phyloP scores from a whole-genome alignment of 1,140 invertebrate species.

The Ruditapes philippinarum region DNA sequence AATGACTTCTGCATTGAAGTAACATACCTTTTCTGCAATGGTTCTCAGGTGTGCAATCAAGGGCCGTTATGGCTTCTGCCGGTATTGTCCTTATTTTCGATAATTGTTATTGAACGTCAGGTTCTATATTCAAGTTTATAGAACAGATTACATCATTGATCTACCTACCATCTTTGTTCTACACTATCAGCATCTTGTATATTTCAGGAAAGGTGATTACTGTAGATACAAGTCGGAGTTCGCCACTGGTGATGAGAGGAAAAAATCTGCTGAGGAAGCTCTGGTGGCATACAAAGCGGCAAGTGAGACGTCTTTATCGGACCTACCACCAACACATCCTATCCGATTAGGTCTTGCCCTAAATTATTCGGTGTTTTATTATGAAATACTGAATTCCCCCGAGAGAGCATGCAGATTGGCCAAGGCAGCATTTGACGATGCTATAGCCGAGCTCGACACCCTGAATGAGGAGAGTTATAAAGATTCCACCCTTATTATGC shows the following conservation, averaged over 20 bases:
- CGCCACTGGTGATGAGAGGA: slow-evolving; percentile 96
- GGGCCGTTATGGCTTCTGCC: too few relatives aligned
- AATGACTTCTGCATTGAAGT: too few relatives aligned
- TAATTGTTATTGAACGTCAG: too few relatives aligned
- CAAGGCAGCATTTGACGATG: slow-evolving; percentile 96
- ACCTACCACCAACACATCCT: slow-evolving; percentile 98
- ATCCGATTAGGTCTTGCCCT: slow-evolving; percentile 94
- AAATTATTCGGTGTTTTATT: slow-evolving; percentile 99
- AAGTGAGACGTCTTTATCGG: slow-evolving; percentile 97
- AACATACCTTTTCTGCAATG: too few relatives aligned
- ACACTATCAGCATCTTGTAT: too few relatives aligned
- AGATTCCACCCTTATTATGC: slow-evolving; percentile 99
- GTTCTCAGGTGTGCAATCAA: too few relatives aligned
- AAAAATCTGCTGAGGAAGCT: slow-evolving; percentile 98
- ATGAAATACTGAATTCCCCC: slow-evolving; percentile 99
- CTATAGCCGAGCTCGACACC: slow-evolving; percentile 98
- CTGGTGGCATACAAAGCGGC: slow-evolving; percentile 98
- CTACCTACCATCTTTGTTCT: too few relatives aligned
- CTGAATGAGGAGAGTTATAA: slow-evolving; percentile 99
- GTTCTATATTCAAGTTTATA: too few relatives aligned
- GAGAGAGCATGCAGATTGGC: slow-evolving; percentile 88
- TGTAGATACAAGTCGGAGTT: slow-evolving; percentile 99
- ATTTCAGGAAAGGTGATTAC: slow-evolving; percentile 95
- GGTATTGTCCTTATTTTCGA: too few relatives aligned
- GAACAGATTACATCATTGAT: too few relatives aligned